These are phyloP conservation scores for Sus scrofa DNA, from an alignment of 2,113 vertebrate species.

Conservation along the genomic window T2T-Sscrofa CM000817.6:95957501-95958000, in stretches of 20 bases:
- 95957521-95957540: neutral
- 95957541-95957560: conserved; percentile 81
- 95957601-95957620: conserved; percentile 83
- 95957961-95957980: conserved; percentile 91
- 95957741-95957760: neutral
- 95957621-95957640: conserved; percentile 85
- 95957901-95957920: conserved; percentile 17
- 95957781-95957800: conserved; percentile 65
- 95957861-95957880: conserved; percentile 67
- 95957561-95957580: conserved; percentile 84
- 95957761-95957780: conserved; percentile 56
- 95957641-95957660: conserved; percentile 78
- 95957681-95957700: conserved; percentile 76
- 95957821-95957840: conserved; percentile 69
- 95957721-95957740: conserved; percentile 48
- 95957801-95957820: conserved; percentile 86
- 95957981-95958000: conserved; percentile 91
- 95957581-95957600: conserved; percentile 84
- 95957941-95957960: conserved; percentile 92
- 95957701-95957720: conserved; percentile 31
- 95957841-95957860: conserved; percentile 77
- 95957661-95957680: neutral
- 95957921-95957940: conserved; percentile 89
- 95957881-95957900: conserved; percentile 70
- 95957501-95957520: neutral